Percentiles rank a stretch among this genome's conserved stretches.
Evolutionary conservation across 2,797 vertebrate species (phyloP).

Genomic region (Poeciliopsis infans): DNA sequence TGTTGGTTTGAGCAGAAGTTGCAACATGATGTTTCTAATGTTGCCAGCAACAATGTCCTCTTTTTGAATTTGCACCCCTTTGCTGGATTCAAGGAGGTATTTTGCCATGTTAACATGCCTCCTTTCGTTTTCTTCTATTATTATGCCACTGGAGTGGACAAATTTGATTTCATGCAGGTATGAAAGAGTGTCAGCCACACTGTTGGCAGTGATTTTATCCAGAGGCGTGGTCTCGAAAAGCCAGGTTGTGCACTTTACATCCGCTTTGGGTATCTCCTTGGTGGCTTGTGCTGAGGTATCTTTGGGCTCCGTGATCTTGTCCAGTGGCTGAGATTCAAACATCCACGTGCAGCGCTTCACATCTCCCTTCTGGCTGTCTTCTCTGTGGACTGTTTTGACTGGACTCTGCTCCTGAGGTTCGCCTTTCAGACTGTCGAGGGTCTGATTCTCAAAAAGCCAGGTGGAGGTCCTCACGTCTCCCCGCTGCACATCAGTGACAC

Average conservation of each 20-base stretch:
- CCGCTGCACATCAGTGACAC: conserved; percentile 88
- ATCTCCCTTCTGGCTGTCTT: conserved; percentile 89
- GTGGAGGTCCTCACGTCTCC: conserved; percentile 91
- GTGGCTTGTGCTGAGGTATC: conserved; percentile 16
- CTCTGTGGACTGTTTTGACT: conserved; percentile 86
- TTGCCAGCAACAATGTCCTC: conserved; percentile 88
- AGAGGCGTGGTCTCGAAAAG: conserved; percentile 90
- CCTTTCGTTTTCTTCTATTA: conserved; percentile 86
- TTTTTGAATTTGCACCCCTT: conserved; percentile 82
- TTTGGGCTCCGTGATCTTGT: conserved; percentile 85
- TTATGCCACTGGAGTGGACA: conserved; percentile 87
- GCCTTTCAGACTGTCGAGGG: conserved; percentile 85
- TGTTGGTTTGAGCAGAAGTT: conserved; percentile 85
- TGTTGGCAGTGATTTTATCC: conserved; percentile 81
- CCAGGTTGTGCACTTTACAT: conserved; percentile 91
- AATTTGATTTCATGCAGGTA: conserved; percentile 78
- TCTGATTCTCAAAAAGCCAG: conserved; percentile 93
- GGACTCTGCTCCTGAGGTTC: conserved; percentile 77
- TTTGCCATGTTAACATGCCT: conserved; percentile 88
- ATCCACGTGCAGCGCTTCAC: conserved; percentile 93
- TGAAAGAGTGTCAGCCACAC: conserved; percentile 80
- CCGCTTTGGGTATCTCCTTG: conserved; percentile 75
- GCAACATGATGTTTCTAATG: conserved; percentile 88
- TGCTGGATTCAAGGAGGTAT: conserved; percentile 78
- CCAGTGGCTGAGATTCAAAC: conserved; percentile 91